phyloP scores from a whole-genome alignment of 2,888 invertebrate genomes.

The Diabrotica balteata region DNA sequence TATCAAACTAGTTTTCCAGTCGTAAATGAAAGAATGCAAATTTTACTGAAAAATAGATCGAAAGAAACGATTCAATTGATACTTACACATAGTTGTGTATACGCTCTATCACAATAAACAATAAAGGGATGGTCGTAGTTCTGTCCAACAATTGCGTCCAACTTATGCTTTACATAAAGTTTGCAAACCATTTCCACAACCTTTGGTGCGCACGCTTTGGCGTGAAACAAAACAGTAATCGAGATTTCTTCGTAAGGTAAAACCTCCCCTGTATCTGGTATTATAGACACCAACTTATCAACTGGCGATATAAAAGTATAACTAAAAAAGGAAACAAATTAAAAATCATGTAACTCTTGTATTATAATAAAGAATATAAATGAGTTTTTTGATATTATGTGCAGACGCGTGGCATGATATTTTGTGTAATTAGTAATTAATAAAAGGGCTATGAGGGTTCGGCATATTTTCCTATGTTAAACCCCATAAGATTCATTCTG shows the following conservation, averaged over 20 bases:
- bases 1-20: too few species aligned
- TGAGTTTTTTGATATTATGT: too few species aligned
- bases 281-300: constrained; percentile 10
- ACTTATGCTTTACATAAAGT: constrained; percentile 38
- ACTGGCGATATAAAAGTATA: background rate
- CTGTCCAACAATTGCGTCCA: constrained; percentile 41
- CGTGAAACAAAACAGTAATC: constrained; percentile 37
- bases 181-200: constrained; percentile 32
- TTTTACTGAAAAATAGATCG: too few species aligned
- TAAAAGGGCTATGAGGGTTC: too few species aligned
- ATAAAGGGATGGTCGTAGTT: constrained; percentile 37
- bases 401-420: too few species aligned
- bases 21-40: too few species aligned
- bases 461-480: too few species aligned
- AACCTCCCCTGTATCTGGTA: background rate
- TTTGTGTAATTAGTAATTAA: too few species aligned
- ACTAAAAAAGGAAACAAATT: constrained; percentile 2
- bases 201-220: constrained; percentile 37
- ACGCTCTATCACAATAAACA: constrained; percentile 36
- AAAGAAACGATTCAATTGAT: background rate
- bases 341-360: too few species aligned
- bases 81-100: constrained; percentile 48
- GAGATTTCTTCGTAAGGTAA: constrained; percentile 18
- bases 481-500: too few species aligned
- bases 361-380: too few species aligned